These are phyloP conservation scores for Lagria hirta DNA, from an alignment of 2,888 invertebrate genomes.

Conservation along the genomic window DNA sequence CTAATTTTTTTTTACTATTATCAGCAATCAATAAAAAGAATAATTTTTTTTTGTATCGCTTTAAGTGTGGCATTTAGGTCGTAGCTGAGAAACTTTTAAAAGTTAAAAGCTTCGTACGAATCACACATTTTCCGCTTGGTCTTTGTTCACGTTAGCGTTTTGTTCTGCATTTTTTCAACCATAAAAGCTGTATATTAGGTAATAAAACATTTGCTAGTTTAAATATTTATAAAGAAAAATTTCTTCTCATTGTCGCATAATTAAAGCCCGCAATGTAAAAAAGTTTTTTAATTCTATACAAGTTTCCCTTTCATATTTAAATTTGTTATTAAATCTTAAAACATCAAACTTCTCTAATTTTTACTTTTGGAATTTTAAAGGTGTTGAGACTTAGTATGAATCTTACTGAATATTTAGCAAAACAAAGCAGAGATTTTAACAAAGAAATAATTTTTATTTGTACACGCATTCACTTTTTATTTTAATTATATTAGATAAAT, in stretches of 20 bases:
- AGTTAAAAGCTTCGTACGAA: conserved; percentile 22
- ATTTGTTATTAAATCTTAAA: conserved; percentile 28
- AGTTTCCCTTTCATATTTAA: conserved; percentile 28
- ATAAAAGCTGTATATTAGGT: conserved; percentile 23
- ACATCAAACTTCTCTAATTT: conserved; percentile 21
- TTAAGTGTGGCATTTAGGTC: conserved; percentile 16
- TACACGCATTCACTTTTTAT: too few relatives aligned
- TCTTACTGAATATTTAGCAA: conserved; percentile 24
- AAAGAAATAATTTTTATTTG: too few relatives aligned
- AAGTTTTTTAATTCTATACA: conserved; percentile 28
- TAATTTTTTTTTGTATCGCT: conserved; percentile 2
- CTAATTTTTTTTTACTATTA: conserved; percentile 2
- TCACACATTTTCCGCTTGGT: conserved; percentile 20
- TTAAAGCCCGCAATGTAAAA: conserved; percentile 24
- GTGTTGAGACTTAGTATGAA: too few relatives aligned
- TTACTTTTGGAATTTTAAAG: conserved; percentile 23
- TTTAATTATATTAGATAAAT: too few relatives aligned
- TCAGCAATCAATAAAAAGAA: too few relatives aligned
- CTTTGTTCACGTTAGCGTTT: conserved; percentile 21
- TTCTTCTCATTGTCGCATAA: conserved; percentile 31
- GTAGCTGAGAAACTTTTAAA: conserved; percentile 22
- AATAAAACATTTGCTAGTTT: conserved; percentile 26
- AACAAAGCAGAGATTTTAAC: too few relatives aligned
- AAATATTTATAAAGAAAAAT: conserved; percentile 35
- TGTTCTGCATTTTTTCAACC: conserved; percentile 15